Evolutionary conservation across 2,113 vertebrate species (phyloP).

Genomic region (Rattus rattus): DNA sequence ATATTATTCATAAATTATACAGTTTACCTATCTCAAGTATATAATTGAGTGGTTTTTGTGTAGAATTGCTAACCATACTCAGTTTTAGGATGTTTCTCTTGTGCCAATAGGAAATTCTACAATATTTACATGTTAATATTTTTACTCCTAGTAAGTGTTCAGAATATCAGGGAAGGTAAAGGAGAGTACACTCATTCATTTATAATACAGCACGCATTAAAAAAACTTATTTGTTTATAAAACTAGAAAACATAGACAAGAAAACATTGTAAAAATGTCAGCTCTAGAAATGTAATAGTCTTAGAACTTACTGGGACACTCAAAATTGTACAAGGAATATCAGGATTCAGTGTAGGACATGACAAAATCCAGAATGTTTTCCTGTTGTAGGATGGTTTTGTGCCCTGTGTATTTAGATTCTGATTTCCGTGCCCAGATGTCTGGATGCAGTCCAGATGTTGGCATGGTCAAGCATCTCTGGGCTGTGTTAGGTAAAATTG

Average conservation of each 20-base stretch:
- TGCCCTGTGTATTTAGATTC: too few relatives aligned
- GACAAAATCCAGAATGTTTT: neutral
- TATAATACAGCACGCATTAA: neutral
- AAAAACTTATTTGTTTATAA: conserved; percentile 15
- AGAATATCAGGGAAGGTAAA: neutral
- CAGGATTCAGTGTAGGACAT: neutral
- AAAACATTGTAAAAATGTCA: neutral
- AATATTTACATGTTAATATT: neutral
- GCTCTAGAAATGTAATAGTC: conserved; percentile 2
- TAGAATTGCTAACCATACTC: neutral
- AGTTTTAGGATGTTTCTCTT: conserved; percentile 13
- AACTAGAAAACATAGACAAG: neutral
- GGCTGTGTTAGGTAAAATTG: too few relatives aligned
- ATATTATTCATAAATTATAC: neutral
- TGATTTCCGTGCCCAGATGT: too few relatives aligned
- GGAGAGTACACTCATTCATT: neutral
- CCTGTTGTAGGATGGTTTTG: too few relatives aligned
- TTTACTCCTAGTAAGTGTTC: neutral
- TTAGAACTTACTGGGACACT: conserved; percentile 21
- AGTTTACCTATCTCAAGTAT: neutral
- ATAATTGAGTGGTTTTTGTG: neutral
- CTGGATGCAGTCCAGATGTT: too few relatives aligned
- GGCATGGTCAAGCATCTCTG: too few relatives aligned
- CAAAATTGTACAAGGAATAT: conserved; percentile 9
- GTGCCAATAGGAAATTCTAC: neutral